These are phyloP conservation scores for Drosophila pegasa DNA, from an alignment of 2,888 invertebrate species.

Conservation along the genomic window DNA sequence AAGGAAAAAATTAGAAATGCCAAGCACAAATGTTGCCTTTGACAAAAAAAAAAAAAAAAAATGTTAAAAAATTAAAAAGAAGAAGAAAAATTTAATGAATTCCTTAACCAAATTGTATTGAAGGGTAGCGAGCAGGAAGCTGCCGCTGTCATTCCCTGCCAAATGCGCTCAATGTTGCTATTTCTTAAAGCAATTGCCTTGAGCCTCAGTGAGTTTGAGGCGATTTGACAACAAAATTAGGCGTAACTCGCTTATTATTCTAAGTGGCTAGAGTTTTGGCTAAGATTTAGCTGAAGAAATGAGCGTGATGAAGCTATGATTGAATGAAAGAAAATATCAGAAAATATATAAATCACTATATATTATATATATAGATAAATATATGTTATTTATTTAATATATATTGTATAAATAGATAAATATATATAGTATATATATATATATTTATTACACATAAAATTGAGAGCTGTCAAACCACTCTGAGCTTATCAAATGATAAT, in stretches of 20 bases:
- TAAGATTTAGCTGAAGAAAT: background rate
- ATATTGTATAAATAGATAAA: too few relatives aligned
- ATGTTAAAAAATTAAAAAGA: too few relatives aligned
- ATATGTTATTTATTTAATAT: too few relatives aligned
- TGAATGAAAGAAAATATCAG: background rate
- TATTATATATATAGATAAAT: too few relatives aligned
- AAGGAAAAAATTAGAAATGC: constrained; percentile 2
- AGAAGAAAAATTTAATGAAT: constrained; percentile 10
- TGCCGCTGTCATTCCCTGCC: background rate
- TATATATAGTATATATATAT: too few relatives aligned
- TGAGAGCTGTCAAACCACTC: too few relatives aligned
- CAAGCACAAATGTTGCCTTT: constrained; percentile 24
- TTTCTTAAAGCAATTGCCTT: constrained; percentile 3
- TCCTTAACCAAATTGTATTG: constrained; percentile 20
- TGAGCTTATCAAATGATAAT: too few relatives aligned
- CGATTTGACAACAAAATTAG: background rate
- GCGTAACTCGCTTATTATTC: background rate
- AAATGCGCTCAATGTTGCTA: background rate
- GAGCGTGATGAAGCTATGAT: background rate
- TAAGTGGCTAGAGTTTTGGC: background rate
- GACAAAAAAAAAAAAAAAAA: background rate
- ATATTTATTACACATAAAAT: too few relatives aligned
- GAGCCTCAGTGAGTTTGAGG: background rate
- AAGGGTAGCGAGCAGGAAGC: background rate
- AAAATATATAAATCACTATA: too few relatives aligned